Conservation (phyloP, 2,797 vertebrate species). For the Mionectes olivaceus region DNA sequence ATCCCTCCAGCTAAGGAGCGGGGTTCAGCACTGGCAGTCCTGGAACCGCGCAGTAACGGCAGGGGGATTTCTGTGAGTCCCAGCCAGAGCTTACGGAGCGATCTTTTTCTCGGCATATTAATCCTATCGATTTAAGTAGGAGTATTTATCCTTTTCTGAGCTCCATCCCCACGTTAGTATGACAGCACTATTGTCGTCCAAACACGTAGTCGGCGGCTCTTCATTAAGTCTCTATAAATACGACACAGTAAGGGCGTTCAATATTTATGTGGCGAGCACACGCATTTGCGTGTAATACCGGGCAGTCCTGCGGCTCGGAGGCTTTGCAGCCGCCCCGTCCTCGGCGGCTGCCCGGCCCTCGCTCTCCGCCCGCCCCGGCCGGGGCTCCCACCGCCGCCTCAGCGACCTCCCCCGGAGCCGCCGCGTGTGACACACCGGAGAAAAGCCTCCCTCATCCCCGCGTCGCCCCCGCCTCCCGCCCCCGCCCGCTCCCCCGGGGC, state of each 20-base stretch:
- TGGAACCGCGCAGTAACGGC: background rate
- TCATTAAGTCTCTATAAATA: background rate
- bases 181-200: constrained; percentile 30
- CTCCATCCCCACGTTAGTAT: background rate
- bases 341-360: constrained; percentile 1
- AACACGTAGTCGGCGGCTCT: background rate
- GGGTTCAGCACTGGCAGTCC: background rate
- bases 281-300: background rate
- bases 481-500: constrained; percentile 35
- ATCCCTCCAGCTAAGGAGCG: background rate
- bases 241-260: background rate
- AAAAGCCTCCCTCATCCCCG: constrained; percentile 46
- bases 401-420: constrained; percentile 60
- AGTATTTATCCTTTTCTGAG: background rate
- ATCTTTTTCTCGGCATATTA: background rate
- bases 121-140: background rate
- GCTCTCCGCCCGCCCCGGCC: background rate
- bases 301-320: background rate
- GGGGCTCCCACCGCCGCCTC: constrained; percentile 25
- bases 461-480: constrained; percentile 11
- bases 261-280: constrained; percentile 4
- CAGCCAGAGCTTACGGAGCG: background rate
- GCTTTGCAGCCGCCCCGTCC: background rate
- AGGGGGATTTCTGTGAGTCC: background rate
- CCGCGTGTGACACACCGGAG: constrained; percentile 64